Percentiles rank a stretch among this genome's conserved stretches.
Evolutionary conservation across 2,888 invertebrate genomes (phyloP).

Genomic region (Augochlorella aurata): DNA sequence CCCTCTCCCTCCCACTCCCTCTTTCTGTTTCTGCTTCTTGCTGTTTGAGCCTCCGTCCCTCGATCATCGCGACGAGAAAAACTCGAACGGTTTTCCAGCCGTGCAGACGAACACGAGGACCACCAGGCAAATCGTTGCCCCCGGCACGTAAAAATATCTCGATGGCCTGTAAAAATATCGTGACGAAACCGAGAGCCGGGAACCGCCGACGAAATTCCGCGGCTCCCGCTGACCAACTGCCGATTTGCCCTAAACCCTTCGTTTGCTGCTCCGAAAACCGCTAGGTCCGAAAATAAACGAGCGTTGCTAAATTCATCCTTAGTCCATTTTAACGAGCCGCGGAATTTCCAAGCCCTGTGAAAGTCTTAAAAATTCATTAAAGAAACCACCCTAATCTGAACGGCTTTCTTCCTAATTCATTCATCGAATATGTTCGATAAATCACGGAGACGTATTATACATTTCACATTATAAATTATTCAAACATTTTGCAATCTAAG

Average conservation of each 20-base stretch:
- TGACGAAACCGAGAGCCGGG: conserved; percentile 43
- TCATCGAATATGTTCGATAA: too few species aligned
- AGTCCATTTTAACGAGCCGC: too few species aligned
- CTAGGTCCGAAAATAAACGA: conserved; percentile 3
- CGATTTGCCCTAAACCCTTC: conserved; percentile 1
- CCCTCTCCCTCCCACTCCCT: too few species aligned
- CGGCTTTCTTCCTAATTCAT: too few species aligned
- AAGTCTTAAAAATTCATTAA: too few species aligned
- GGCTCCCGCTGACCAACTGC: conserved; percentile 47
- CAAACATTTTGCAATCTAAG: too few species aligned
- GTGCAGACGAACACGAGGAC: conserved; percentile 40
- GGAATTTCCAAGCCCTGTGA: too few species aligned
- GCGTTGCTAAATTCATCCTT: too few species aligned
- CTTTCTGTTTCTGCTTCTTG: background rate
- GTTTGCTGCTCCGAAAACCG: background rate
- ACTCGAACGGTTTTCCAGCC: conserved; percentile 33
- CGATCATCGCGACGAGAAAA: conserved; percentile 17
- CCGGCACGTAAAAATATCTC: conserved; percentile 78
- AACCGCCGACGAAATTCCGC: conserved; percentile 50
- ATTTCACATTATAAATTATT: too few species aligned
- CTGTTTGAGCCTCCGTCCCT: background rate
- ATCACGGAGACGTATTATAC: too few species aligned
- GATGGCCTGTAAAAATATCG: conserved; percentile 68
- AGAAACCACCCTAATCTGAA: too few species aligned
- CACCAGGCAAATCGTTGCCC: conserved; percentile 75